A percentile compares a stretch with the other conserved stretches of the same genome.
Evolutionary conservation across 2,113 vertebrate genomes (phyloP).

Genomic region (Ploceus nigricollis): DNA sequence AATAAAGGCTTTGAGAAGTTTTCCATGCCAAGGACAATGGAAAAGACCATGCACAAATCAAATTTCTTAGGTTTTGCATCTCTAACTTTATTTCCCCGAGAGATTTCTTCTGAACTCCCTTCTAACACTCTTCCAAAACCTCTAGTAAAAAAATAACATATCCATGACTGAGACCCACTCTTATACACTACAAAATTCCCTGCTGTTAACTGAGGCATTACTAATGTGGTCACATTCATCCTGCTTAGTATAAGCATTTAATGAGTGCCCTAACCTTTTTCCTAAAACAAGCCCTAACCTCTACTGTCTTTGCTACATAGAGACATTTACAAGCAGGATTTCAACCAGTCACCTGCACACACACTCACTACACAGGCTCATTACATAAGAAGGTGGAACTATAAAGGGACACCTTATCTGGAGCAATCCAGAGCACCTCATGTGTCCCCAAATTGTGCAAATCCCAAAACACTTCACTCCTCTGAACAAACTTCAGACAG

Average conservation of each 20-base stretch:
- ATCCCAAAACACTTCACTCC: neutral
- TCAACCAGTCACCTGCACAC: neutral
- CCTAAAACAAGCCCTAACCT: neutral
- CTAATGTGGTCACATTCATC: neutral
- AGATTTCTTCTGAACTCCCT: neutral
- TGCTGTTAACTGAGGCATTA: neutral
- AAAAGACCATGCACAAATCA: neutral
- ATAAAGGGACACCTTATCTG: neutral
- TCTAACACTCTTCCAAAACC: neutral
- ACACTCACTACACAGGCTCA: accelerated
- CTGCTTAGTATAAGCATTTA: neutral
- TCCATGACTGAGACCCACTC: neutral
- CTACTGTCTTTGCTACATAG: neutral
- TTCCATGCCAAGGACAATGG: neutral
- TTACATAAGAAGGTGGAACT: neutral
- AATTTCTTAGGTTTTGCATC: neutral
- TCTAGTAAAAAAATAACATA: neutral
- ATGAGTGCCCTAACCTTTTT: neutral
- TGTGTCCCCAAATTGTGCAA: neutral
- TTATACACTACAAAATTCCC: neutral
- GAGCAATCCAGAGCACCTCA: neutral
- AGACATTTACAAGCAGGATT: neutral
- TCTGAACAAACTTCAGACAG: neutral
- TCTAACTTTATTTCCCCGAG: neutral
- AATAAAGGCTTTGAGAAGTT: neutral